Base-by-base conservation (phyloP, 2,888 invertebrate species). In the Mythimna pallens region DNA sequence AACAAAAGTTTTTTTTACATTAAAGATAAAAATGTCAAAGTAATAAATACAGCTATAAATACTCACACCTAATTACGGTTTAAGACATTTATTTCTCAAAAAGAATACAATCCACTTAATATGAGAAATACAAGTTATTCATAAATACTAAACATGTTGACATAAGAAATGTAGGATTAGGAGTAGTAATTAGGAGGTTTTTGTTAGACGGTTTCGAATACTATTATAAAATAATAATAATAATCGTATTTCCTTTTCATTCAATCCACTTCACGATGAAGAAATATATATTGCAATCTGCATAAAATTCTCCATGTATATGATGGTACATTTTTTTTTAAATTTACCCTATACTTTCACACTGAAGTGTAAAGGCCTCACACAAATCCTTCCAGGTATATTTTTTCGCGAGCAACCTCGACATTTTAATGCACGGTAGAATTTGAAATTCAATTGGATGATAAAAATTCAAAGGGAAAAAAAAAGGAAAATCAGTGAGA, bases 401-500 rank as follows among this genome's bases (percentile, higher is more conserved):
- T 47, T 47, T 47, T 47, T 47, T 47, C 47, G 17, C 47, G 47
- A 47, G 17, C 47, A 47, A 20, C 47, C 47, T 47, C 47, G 59
- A 73, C 58, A 77, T 71, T 76, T 72, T 65, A 70, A 71, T 69
- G 47, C 65, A 65, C 65, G 20, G 61, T 70, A 61, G 25, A 84
- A 81, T 67, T 74, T 70, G 57, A 84, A 76, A 84, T 73, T 73
- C 65, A 73, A 81, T 76, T 65, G 57, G 57, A 52, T 86, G 61
- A 86, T 84, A 78, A 81, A 82, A 83, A 81, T 81, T 77, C 73
- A 78, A 75, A 76, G 63, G 55, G 47, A 72, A 55, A 61, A 77
- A 43, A 72, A 50, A 61, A 20, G 61, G 57, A 70, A 65, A 66
- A 72, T 71, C 62, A 40, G 69, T 68, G 65, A 50, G 70, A 65